Conservation (phyloP, 2,797 vertebrate genomes). For the Ptychobarbus kaznakovi region DNA sequence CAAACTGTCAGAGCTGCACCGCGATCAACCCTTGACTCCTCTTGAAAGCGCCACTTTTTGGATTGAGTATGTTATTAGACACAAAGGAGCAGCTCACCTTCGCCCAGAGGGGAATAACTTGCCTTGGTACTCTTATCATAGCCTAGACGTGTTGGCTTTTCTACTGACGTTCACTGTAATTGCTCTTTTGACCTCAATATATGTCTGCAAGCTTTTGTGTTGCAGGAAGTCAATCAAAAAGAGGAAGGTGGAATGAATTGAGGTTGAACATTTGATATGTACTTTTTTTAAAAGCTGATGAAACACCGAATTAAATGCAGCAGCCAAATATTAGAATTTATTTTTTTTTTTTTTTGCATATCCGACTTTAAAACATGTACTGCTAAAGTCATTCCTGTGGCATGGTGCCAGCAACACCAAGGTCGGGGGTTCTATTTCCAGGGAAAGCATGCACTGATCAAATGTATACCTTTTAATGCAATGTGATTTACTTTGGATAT, state of each 20-base stretch:
- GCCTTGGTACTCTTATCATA: conserved; percentile 33
- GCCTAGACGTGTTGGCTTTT: conserved; percentile 39
- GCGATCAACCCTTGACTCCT: conserved; percentile 16
- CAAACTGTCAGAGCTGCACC: conserved; percentile 17
- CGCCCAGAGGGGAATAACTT: neutral
- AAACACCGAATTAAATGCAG: neutral
- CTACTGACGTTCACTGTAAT: neutral
- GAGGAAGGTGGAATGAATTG: conserved; percentile 26
- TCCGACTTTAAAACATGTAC: neutral
- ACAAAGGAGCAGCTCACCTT: conserved; percentile 30
- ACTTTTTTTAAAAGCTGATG: neutral
- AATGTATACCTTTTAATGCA: neutral
- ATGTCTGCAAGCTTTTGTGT: conserved; percentile 30
- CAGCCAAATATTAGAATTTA: neutral
- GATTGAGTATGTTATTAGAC: conserved; percentile 30
- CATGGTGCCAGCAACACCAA: neutral
- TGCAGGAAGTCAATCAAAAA: conserved; percentile 19
- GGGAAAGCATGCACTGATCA: neutral
- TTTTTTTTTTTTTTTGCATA: neutral
- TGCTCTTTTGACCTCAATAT: conserved; percentile 3
- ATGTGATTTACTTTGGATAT: neutral
- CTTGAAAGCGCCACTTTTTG: conserved; percentile 19
- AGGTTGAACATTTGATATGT: neutral
- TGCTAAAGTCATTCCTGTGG: neutral
- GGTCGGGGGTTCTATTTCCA: neutral